These are phyloP conservation scores for Camponotus pennsylvanicus DNA, from an alignment of 1,140 invertebrate genomes.

Conservation along the genomic window DNA sequence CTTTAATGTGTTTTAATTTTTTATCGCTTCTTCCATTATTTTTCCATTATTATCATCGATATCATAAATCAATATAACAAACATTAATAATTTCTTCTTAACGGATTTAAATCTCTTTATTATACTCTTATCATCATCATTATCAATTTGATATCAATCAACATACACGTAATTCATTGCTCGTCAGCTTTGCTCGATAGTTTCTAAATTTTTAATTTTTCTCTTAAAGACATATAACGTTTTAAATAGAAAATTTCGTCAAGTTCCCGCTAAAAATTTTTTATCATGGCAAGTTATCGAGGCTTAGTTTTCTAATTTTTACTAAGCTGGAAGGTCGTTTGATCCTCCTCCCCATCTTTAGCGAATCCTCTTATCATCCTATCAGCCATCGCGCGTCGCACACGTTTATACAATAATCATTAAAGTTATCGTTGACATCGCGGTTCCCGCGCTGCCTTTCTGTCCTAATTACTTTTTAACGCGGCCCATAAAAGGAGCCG, in stretches of 20 bases:
- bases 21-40: background rate
- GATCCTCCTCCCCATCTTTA: background rate
- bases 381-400: constrained; percentile 10
- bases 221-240: background rate
- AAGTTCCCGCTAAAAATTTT: background rate
- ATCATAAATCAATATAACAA: constrained; percentile 7
- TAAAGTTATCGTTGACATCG: constrained; percentile 71
- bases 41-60: background rate
- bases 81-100: background rate
- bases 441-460: constrained; percentile 55
- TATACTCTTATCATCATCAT: background rate
- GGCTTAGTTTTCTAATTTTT: background rate
- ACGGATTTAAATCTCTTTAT: background rate
- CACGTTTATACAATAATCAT: constrained; percentile 63
- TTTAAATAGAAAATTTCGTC: background rate
- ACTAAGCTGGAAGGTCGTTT: too few species aligned
- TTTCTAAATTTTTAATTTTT: background rate
- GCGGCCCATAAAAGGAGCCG: constrained; percentile 68
- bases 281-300: background rate
- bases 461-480: constrained; percentile 75
- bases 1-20: background rate
- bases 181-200: background rate
- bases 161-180: too few species aligned
- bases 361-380: constrained; percentile 35
- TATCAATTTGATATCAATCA: constrained; percentile 9